Evolutionary conservation across 2,113 vertebrate genomes (phyloP), one percentile per base, ranked within the genome.

Genomic region (Aplodontia rufa): DNA sequence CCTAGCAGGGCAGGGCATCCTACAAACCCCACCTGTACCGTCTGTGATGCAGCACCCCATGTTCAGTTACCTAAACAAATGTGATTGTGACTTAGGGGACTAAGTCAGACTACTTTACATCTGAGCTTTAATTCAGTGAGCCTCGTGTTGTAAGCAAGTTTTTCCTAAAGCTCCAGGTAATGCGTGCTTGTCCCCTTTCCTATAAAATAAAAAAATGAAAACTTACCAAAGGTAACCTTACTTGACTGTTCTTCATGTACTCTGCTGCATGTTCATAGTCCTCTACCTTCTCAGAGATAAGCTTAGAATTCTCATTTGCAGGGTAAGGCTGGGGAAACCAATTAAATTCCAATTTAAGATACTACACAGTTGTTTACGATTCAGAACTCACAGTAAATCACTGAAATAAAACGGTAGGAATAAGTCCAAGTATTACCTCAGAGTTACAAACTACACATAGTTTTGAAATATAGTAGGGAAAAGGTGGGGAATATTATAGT

Each of bases 241-340:
- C 98, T 68, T 98, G 98, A 82, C 98, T 95, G 47, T 98, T 98
- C 90, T 98, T 98, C 91, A 98, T 96, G 79, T 98, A 97, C n/a
- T 98, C 97, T 76, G 97, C 97, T 62, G 97, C 99, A 71, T 99
- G 98, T 22, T 98, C 98, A 87, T 99, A 99, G 96, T 99, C 98
- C 28, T 98, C 98, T 11, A 95, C 97, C 69, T 98, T 98, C 83
- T 98, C 97, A 81, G 98, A 98, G 47, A 84, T 97, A 74, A 98
- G 98, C 79, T 78, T 98, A 45, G 98, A 98, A 97, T 97, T 97
- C 90, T 97, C 98, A 60, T 91, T 96, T 64, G 98, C 72, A 96
- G 98, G 98, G 92, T 98, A 99, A 45, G 97, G 98, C 99, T 99
- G 85, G 17, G 64, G 16, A 94, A 90, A 32, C 79, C 94, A 96